Evolutionary conservation across 2,797 vertebrate species (phyloP).

Genomic region (Phylloscopus collybita): DNA sequence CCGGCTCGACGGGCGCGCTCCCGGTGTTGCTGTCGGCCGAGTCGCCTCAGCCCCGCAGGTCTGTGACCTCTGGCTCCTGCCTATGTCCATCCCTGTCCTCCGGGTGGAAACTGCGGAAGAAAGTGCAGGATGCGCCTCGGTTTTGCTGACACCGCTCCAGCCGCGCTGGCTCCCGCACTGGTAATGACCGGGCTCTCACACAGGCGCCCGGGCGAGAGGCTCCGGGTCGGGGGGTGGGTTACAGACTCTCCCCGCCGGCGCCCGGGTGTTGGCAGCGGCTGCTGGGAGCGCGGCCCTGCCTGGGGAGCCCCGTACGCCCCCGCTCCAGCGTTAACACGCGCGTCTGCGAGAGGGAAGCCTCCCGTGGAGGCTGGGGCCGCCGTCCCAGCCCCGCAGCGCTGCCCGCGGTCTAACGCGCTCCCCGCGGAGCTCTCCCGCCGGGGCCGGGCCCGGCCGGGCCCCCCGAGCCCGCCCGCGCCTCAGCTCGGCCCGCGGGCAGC

Average conservation of each 20-base stretch:
- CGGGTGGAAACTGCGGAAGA: not conserved
- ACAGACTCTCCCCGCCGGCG: not conserved
- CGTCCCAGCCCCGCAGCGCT: not conserved
- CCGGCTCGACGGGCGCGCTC: not conserved
- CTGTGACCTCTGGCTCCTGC: not conserved
- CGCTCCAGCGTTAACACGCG: no score
- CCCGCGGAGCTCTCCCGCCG: no score
- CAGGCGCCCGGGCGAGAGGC: not conserved
- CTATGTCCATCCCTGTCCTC: not conserved
- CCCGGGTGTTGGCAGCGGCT: not conserved
- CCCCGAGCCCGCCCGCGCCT: not conserved
- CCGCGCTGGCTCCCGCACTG: fast-evolving
- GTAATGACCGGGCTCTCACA: fast-evolving
- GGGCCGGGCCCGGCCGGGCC: not conserved
- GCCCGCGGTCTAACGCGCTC: not conserved
- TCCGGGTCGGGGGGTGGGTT: not conserved
- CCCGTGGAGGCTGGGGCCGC: not conserved
- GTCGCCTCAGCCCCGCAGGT: not conserved
- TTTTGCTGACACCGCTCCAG: not conserved
- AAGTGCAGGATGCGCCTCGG: fast-evolving
- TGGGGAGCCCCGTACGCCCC: no score
- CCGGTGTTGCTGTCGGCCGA: fast-evolving
- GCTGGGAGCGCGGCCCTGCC: not conserved
- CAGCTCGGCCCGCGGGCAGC: not conserved
- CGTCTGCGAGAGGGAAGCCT: no score